A percentile compares a stretch with the other conserved stretches of the same genome.
Evolutionary conservation across 1,140 invertebrate genomes (phyloP).

Genomic region (Aphelinus atriplicis): DNA sequence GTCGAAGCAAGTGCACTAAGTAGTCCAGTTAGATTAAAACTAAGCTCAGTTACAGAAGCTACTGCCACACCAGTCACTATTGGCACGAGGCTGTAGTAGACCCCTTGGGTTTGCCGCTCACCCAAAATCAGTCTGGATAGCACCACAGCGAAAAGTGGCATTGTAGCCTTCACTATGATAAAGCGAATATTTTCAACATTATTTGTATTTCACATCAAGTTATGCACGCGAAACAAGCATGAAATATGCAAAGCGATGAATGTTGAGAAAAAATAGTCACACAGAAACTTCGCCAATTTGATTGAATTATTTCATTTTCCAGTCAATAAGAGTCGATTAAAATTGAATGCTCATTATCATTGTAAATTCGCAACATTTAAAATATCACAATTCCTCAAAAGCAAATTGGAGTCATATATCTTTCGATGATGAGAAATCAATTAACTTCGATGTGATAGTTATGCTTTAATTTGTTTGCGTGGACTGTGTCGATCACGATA

Average conservation of each 20-base stretch:
- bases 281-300: no score
- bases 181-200: not conserved
- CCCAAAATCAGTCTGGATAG: conserved; percentile 86
- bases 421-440: no score
- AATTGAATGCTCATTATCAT: no score
- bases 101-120: conserved; percentile 85
- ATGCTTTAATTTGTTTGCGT: no score
- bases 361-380: no score
- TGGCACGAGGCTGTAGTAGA: conserved; percentile 88
- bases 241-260: not conserved
- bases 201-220: not conserved
- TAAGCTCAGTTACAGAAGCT: conserved; percentile 91
- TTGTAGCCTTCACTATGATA: conserved; percentile 92
- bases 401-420: no score
- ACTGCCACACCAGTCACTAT: conserved; percentile 92
- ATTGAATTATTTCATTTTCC: no score
- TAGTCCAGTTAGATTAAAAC: conserved; percentile 89
- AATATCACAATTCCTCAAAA: no score
- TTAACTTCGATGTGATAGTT: no score
- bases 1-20: conserved; percentile 89
- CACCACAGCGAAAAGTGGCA: conserved; percentile 94
- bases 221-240: not conserved
- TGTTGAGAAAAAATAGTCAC: not conserved
- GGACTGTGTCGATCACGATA: no score
- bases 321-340: no score